These are phyloP conservation scores for Plebejus argus DNA, from an alignment of 2,888 invertebrate genomes.

Conservation along the genomic window DNA sequence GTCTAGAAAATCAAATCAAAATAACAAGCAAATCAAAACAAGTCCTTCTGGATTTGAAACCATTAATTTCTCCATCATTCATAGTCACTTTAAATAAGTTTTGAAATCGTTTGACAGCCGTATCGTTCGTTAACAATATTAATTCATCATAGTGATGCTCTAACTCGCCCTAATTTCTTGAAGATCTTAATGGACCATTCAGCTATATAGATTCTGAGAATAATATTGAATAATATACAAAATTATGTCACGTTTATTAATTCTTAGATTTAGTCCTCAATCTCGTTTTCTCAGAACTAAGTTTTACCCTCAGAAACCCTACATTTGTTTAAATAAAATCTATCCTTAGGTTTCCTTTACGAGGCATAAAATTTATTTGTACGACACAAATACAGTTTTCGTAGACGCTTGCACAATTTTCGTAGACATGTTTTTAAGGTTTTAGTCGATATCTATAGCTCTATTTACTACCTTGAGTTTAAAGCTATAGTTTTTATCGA, in stretches of 20 bases:
- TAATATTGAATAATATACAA: neutral
- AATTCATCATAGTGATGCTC: neutral
- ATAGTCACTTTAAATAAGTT: slow-evolving; percentile 7
- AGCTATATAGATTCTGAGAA: neutral
- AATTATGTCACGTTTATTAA: neutral
- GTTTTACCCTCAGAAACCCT: neutral
- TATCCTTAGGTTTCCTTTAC: too few species aligned
- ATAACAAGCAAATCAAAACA: neutral
- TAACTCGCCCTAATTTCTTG: slow-evolving; percentile 16
- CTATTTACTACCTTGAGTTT: too few species aligned
- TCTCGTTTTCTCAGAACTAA: neutral
- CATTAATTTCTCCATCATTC: slow-evolving; percentile 14
- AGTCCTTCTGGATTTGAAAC: neutral
- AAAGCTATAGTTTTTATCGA: too few species aligned
- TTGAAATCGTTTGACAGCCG: slow-evolving; percentile 23
- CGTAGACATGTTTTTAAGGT: too few species aligned
- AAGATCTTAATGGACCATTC: neutral
- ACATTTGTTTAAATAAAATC: too few species aligned
- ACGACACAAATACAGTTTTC: too few species aligned
- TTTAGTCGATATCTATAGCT: too few species aligned
- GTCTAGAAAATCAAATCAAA: neutral
- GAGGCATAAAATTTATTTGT: too few species aligned
- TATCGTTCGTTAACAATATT: neutral
- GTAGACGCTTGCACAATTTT: too few species aligned
- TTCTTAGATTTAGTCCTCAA: neutral